Evolutionary conservation across 2,113 vertebrate species (phyloP), one percentile per base, ranked within the genome.

Genomic region (Xyliphius kryptos): DNA sequence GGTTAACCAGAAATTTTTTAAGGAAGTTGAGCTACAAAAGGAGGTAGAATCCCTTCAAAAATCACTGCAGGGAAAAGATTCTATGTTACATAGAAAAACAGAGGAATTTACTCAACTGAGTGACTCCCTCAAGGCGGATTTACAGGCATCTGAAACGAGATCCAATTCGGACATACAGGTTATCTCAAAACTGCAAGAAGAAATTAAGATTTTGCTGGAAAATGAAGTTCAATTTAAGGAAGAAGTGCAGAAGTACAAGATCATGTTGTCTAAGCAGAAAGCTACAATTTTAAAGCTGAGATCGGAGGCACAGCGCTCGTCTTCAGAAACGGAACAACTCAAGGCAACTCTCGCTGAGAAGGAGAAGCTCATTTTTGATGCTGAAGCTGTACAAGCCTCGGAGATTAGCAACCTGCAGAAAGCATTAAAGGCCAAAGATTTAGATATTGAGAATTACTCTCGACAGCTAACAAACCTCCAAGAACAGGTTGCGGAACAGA

Each of bases 201-300:
- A 87, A 59, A 56, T 86, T 66, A 67, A 65, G 73, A 71, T 67
- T 36, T n/a, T n/a, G n/a, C n/a, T n/a, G n/a, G 72, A 89, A 62
- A 89, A 86, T 68, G 86, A 89, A 14, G 44, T 63, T 47, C 74
- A 67, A 66, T 72, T 93, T 61, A 82, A 82, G 61, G 80, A 79
- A 54, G 87, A 85, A 63, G 17, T 69, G 6, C 16, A 69, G 3
- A 26, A 19, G 66, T 74, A 89, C 40, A 80, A 80, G 61, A n/a
- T n/a, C n/a, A n/a, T n/a, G n/a, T n/a, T n/a, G n/a, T 61, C 77
- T 5, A 80, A 87, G 40, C 54, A 88, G 0, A 76, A 86, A 69
- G 84, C 67, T 0, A 68, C 76, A 11, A 73, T 76, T 49, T 38
- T 17, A 22, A 52, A 68, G 11, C 77, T 89, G 19, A 73, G 74